Conservation (phyloP, 92 coral and sea anemone genomes). For the Montipora capitata region DNA sequence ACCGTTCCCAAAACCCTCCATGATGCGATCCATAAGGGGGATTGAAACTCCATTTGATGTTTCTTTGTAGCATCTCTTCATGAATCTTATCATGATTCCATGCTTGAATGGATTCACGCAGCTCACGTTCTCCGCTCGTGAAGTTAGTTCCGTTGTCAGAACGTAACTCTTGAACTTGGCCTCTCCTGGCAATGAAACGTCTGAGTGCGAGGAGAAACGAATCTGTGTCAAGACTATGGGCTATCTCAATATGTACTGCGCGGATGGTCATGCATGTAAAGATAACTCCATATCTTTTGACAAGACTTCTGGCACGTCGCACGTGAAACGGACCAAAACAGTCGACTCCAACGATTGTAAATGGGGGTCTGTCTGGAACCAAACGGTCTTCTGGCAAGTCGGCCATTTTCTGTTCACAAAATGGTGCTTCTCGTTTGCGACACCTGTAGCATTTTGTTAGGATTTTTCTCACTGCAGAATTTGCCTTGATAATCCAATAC, state of each 20-base stretch:
- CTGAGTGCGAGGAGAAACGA: neutral
- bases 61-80: neutral
- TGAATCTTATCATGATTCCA: too few relatives aligned
- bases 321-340: neutral
- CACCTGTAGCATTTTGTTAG: too few relatives aligned
- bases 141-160: slow-evolving; percentile 5
- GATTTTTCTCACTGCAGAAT: too few relatives aligned
- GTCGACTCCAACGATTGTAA: neutral
- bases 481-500: too few relatives aligned
- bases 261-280: neutral
- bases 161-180: neutral
- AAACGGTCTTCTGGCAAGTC: neutral
- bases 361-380: neutral
- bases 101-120: neutral
- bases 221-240: neutral
- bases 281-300: neutral
- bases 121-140: neutral
- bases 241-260: neutral
- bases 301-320: neutral
- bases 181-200: neutral
- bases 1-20: too few relatives aligned
- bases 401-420: neutral
- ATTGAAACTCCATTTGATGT: neutral
- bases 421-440: too few relatives aligned
- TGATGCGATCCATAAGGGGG: slow-evolving; percentile 1